Conservation (phyloP, 2,888 invertebrate species). For the Globia sparganii region DNA sequence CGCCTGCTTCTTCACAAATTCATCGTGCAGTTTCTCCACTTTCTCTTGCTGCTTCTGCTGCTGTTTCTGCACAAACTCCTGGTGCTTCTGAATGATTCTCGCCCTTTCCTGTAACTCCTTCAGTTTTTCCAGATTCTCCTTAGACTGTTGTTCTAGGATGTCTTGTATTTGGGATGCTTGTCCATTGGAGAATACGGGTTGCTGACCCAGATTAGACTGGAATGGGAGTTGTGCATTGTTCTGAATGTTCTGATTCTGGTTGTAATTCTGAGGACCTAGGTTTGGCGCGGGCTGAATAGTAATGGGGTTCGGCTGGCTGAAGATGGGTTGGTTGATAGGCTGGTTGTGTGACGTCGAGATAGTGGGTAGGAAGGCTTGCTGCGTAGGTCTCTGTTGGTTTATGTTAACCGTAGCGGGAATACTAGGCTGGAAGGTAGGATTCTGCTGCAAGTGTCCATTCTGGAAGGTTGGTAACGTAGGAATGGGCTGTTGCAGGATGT, state of each 20-base stretch:
- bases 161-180: constrained; percentile 90
- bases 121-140: constrained; percentile 91
- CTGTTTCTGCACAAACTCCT: constrained; percentile 94
- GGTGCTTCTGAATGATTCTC: constrained; percentile 93
- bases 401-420: constrained; percentile 76
- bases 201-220: constrained; percentile 82
- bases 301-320: constrained; percentile 84
- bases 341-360: constrained; percentile 77
- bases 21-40: constrained; percentile 93
- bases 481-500: constrained; percentile 79
- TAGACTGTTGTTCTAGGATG: constrained; percentile 91
- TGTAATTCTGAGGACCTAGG: constrained; percentile 80
- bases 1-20: constrained; percentile 93
- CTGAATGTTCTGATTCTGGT: constrained; percentile 51
- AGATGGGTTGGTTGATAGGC: constrained; percentile 78
- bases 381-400: constrained; percentile 84
- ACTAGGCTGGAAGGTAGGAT: constrained; percentile 78
- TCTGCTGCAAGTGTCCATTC: constrained; percentile 79
- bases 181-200: constrained; percentile 86
- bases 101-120: constrained; percentile 93
- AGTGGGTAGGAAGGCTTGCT: constrained; percentile 84
- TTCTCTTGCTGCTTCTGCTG: constrained; percentile 95
- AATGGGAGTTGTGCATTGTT: constrained; percentile 84
- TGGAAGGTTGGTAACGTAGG: constrained; percentile 83
- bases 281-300: constrained; percentile 88